phyloP scores from a whole-genome alignment of 2,888 invertebrate genomes.

The Gandaritis pyraliata region DNA sequence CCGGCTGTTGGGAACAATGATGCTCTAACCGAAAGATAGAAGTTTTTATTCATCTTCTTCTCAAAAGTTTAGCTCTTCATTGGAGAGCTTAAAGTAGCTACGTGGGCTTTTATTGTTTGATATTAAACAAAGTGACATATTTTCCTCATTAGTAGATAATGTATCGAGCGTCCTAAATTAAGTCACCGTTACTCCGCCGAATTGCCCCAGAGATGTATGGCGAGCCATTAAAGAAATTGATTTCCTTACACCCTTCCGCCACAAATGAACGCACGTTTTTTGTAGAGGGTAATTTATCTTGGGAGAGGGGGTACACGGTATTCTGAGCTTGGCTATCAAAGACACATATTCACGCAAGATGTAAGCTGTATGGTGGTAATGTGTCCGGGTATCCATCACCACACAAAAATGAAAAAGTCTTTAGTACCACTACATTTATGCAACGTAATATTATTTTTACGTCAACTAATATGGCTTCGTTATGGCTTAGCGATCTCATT shows the following conservation, averaged over 20 bases:
- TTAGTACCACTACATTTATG: no score
- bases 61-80: no score
- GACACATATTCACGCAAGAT: background rate
- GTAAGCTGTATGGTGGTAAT: background rate
- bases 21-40: no score
- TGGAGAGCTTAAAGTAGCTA: no score
- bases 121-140: background rate
- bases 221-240: conserved; percentile 40
- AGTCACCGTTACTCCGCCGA: conserved; percentile 29
- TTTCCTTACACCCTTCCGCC: conserved; percentile 42
- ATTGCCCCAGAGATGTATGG: conserved; percentile 37
- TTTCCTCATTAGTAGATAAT: conserved; percentile 17
- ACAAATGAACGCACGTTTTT: conserved; percentile 39
- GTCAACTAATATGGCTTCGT: no score
- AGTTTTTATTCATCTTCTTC: no score
- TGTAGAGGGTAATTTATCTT: conserved; percentile 27
- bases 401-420: background rate
- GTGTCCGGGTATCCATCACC: background rate
- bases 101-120: no score
- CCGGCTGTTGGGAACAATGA: no score
- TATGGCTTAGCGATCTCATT: no score
- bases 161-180: conserved; percentile 31
- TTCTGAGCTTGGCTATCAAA: conserved; percentile 6
- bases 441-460: no score
- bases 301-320: conserved; percentile 7